A percentile compares a stretch with the other conserved stretches of the same genome.
Evolutionary conservation across 2,888 invertebrate genomes (phyloP).

Genomic region (Isotomurus palustris): DNA sequence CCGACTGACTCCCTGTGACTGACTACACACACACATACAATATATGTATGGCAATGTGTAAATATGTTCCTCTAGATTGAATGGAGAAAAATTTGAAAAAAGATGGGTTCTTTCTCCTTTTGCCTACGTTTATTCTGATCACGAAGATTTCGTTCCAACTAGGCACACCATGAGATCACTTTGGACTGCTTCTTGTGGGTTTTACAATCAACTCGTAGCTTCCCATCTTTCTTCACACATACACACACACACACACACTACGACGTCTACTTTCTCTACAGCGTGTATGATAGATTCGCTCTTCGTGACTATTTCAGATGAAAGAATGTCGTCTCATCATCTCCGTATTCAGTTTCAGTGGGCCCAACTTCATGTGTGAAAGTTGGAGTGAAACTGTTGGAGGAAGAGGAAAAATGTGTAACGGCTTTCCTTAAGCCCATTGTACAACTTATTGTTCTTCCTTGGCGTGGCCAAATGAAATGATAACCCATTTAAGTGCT

Average conservation of each 20-base stretch:
- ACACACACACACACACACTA: too few relatives aligned
- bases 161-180: constrained; percentile 16
- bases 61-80: too few relatives aligned
- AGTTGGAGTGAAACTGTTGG: too few relatives aligned
- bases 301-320: constrained; percentile 26
- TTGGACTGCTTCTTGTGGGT: constrained; percentile 20
- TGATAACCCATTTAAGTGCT: too few relatives aligned
- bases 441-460: too few relatives aligned
- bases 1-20: too few relatives aligned
- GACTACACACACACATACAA: too few relatives aligned
- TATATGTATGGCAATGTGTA: too few relatives aligned
- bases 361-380: constrained; percentile 1
- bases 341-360: not conserved
- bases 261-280: not conserved
- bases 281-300: constrained; percentile 17
- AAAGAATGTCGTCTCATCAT: constrained; percentile 28
- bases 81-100: constrained; percentile 17
- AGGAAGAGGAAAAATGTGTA: too few relatives aligned
- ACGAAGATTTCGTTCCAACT: constrained; percentile 19
- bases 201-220: constrained; percentile 16
- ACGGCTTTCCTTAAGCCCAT: too few relatives aligned
- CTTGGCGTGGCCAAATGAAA: too few relatives aligned
- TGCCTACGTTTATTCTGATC: constrained; percentile 16
- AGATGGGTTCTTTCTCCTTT: constrained; percentile 10
- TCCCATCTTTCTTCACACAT: not conserved